Base-by-base conservation (phyloP, 2,888 invertebrate genomes). In the Philopedon plagiatum region DNA sequence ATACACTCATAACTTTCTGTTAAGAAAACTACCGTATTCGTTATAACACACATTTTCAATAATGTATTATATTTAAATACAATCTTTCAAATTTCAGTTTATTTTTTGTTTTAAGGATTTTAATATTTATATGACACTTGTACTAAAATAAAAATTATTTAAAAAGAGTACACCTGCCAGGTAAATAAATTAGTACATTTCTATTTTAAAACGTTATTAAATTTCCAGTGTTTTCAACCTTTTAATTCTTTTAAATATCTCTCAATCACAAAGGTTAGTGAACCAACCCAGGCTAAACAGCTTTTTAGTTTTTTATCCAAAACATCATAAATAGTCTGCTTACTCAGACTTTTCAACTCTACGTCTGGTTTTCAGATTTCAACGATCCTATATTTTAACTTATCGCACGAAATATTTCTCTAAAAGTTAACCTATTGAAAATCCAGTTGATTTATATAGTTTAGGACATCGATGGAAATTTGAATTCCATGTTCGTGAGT, bases 271-370 rank as follows among this genome's bases (percentile, higher is more conserved):
- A 41, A 65, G 58, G 58, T 66, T 57, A 46, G 9, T 58, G 39
- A 29, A 37, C 63, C 9, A 63, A 54, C 9, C 39, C 23, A 41
- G 41, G 56, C 56, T 54, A 41, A 64, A 54, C 26, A 39, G 54
- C 46, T 56, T 67, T 67, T 67, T 21, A 34, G 39, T 56, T 39
- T 56, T 56, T 65, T 65, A 44, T 18, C 41, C 39, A 26, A 32
- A 29, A 29, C 61, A 41, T 61, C 54, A 41, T 56, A 65, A 56
- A 57, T 57, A 57, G 66, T 67, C 67, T 58, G 60, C 37, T 13
- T 34, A 26, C 39, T 67, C 60, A 60, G 60, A 67, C 60, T 66
- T 54, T 29, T 54, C 51, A 54, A 29, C 51, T 54, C 13, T 18
- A 54, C 23, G 51, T 54, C 51, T 54, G 51, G 15, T 54, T 23